Base-by-base conservation (phyloP, 2,797 vertebrate genomes). In the Clamator glandarius region DNA sequence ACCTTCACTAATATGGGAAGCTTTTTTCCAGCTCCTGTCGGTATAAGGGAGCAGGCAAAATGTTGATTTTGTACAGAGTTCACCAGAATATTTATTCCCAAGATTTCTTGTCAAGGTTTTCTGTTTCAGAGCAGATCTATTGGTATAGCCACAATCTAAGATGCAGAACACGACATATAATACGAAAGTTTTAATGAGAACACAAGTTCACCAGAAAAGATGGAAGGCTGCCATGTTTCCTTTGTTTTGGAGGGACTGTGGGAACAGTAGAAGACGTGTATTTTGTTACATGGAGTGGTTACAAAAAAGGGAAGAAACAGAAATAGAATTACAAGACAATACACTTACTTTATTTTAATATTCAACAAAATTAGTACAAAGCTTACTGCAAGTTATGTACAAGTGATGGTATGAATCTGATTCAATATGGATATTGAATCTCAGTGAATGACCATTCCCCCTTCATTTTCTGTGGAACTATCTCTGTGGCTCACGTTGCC, bases 251-350 rank as follows among this genome's bases (percentile, higher is more conserved):
- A 10, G 8, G 31, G 3, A 51, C 29, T 4, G 4, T 18, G 12
- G 0, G 0, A 82, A 64, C 9, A 0, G 2, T 39, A 52, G 44
- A 41, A 89, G 25, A 70, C 48, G 3, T 2, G 12, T 8, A 29
- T 61, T 80, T 82, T 50, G 2, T 73, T 83, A 36, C 6, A 41
- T 6, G 2, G 8, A 78, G 2, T 15, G 6, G 3, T 54, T 42
- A 52, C 19, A 64, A 68, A 84, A 81, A 55, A 25, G 1, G 5
- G 4, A 82, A 77, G 2, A 39, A 39, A 39, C 39, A 39, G 39
- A 39, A 94, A 80, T 42, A 84, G 26, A 79, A 44, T 44, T 58
- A 50, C 12, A 83, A 63, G 11, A 5, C 70, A 25, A 67, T 80
- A 17, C 2, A 77, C 5, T n/a, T 39, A 48, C 10, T 28, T 2